Base-by-base conservation (phyloP, 2,888 invertebrate genomes). In the Smittia sp. region DNA sequence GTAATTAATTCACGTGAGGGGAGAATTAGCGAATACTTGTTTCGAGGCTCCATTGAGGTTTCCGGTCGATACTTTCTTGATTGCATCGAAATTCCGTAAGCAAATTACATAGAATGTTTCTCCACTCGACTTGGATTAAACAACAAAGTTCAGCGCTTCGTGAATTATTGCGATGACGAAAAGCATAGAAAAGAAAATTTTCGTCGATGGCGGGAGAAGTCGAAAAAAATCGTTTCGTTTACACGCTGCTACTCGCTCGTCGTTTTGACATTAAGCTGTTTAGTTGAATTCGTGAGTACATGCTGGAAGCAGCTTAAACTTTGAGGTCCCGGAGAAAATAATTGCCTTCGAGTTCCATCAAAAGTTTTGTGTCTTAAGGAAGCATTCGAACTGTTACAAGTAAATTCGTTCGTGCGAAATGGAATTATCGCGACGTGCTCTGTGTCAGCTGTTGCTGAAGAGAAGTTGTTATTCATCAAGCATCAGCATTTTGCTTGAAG, bases 201-300 rank as follows among this genome's bases (percentile, higher is more conserved):
- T 58, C 58, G 18, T 58, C 62, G 32, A 72, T 72, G 72, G 72
- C 72, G 72, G 72, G 72, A 54, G 32, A 63, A 63, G 27, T 24
- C 63, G 13, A 27, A 63, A 63, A 63, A 63, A n/a, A 63, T 24
- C 63, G 62, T 2, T 52, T 22, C 22, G 22, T 18, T 38, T n/a
- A 41, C 38, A 9, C 62, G 27, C 38, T n/a, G n/a, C n/a, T 72
- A 69, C 68, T 38, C 38, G 24, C 32, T 39, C n/a, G 27, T 25
- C 32, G 25, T 22, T 62, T 1, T 62, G 32, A 32, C 32, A 62
- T 58, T 38, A 54, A 7, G 27, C 58, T 32, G 58, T 62, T 69
- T 62, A 72, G 72, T 72, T 62, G 15, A 72, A 22, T 72, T 62
- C 38, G 58, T 32, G 58, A 62, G 39, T 62, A 62, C 72, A 69